Base-by-base conservation (phyloP, 2,797 vertebrate genomes). In the Acipenser ruthenus region DNA sequence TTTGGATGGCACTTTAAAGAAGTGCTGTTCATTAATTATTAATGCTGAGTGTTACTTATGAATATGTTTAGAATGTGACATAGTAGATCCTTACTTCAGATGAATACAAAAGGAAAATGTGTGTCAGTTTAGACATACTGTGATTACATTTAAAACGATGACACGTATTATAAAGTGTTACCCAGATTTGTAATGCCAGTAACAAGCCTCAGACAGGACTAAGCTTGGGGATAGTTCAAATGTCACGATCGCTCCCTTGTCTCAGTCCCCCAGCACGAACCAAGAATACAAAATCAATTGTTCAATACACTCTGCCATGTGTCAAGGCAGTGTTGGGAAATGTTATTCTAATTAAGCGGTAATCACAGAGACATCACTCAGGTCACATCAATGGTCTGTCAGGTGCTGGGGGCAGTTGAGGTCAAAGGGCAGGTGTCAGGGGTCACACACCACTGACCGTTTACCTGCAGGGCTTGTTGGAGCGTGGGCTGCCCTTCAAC, bases 331-430 rank as follows among this genome's bases (percentile, higher is more conserved):
- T 87, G 87, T 84, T 86, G 87, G 86, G 83, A 87, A 81, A 79
- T 84, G 77, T 84, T 81, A 86, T 92, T 91, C 90, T 91, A 80
- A 87, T 87, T 82, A 92, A 91, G 84, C 81, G 69, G 84, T 91
- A 90, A 94, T 92, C 90, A 90, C 88, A 87, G 81, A 75, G 75
- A 90, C 89, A 94, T 93, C 89, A 90, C 78, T 91, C 77, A 77
- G 80, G 82, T 80, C 79, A 50, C 64, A 62, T n/a, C 60, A 62
- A 37, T 37, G 37, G 37, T 5, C 37, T 37, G 37, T 37, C 37
- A 37, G 37, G 37, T 37, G 4, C 79, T 77, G 75, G 72, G 66
- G 76, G 70, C 77, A 75, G 75, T 69, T 75, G 71, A 83, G 77
- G 80, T 47, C 72, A 78, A 74, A 80, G 78, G 77, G 84, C 77